Evolutionary conservation across 2,797 vertebrate genomes (phyloP).

Genomic region (Spinus pinus): DNA sequence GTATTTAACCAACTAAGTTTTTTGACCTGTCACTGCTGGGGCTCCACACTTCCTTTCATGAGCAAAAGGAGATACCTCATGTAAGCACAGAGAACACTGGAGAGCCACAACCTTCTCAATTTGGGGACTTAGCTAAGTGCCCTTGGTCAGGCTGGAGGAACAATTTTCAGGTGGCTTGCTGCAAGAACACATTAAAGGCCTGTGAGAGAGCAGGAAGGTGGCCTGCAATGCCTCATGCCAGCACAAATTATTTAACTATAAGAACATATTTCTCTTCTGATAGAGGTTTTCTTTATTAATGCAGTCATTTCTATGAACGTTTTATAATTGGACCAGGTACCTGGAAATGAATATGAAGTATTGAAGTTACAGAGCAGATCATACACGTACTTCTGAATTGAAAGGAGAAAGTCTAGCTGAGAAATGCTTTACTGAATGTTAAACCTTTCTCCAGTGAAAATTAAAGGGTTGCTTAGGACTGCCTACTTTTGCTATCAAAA

Average conservation of each 20-base stretch:
- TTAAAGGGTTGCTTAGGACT: background rate
- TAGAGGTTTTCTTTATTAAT: background rate
- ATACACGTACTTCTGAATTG: background rate
- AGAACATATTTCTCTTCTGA: background rate
- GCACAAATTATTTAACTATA: background rate
- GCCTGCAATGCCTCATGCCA: background rate
- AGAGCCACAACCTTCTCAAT: rapidly evolving
- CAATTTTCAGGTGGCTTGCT: background rate
- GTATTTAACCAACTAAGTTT: background rate
- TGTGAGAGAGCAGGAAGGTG: background rate
- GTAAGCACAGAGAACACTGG: background rate
- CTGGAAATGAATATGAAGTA: background rate
- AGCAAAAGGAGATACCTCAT: rapidly evolving
- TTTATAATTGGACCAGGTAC: background rate
- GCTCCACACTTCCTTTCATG: background rate
- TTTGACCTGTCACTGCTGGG: background rate
- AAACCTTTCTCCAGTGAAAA: slow-evolving; percentile 3
- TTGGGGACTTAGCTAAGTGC: background rate
- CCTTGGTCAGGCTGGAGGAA: background rate
- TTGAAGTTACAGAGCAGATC: background rate
- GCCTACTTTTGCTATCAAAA: slow-evolving; percentile 7
- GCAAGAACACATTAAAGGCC: background rate
- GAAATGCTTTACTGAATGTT: background rate
- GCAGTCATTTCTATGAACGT: background rate
- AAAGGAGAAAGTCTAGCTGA: background rate